Evolutionary conservation across 2,113 vertebrate genomes (phyloP), one percentile per base, ranked within the genome.

Genomic region (Chloroceryle aenea): DNA sequence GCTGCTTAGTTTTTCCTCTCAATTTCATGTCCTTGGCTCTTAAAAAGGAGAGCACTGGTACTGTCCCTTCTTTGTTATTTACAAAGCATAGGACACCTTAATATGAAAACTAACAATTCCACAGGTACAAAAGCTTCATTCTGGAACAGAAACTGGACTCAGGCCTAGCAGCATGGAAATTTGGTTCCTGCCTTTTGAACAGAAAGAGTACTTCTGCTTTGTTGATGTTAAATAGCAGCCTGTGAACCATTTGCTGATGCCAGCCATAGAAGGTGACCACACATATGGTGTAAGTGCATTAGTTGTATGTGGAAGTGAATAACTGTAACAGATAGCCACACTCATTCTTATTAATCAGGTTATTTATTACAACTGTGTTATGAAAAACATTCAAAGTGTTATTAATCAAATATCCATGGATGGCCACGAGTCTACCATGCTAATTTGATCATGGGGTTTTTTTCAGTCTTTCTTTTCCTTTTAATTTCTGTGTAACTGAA

Each of bases 1-100:
- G 83, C 79, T 96, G 43, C 87, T 94, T 89, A 89, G 92, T 73
- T 90, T 43, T 95, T 93, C 84, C 68, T 80, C 64, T 95, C 64
- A 20, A 5, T 92, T 95, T 94, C 36, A 21, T 81, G 73, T 86
- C 48, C 76, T 61, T 23, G 45, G 56, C 40, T 89, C 30, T 56
- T 84, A 55, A 89, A 77, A 90, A 87, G 50, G 48, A 78, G 42
- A 50, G 9, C 58, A 10, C 21, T 81, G 64, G 36, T 79, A 40
- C 56, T 61, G 66, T 36, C 45, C 61, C 5, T 73, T 61, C 30
- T 69, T 38, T 63, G 27, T 82, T 68, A 55, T 43, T 38, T 91
- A 27, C 48, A 40, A 59, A 78, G 50, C 42, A 23, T 38, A 17
- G 56, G 25, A 45, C 62, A 72, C 45, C 25, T 66, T 36, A 55